These are phyloP conservation scores for Anneissia japonica DNA, from an alignment of 35 echinoderm and acorn worm species.

Conservation along the genomic window DNA sequence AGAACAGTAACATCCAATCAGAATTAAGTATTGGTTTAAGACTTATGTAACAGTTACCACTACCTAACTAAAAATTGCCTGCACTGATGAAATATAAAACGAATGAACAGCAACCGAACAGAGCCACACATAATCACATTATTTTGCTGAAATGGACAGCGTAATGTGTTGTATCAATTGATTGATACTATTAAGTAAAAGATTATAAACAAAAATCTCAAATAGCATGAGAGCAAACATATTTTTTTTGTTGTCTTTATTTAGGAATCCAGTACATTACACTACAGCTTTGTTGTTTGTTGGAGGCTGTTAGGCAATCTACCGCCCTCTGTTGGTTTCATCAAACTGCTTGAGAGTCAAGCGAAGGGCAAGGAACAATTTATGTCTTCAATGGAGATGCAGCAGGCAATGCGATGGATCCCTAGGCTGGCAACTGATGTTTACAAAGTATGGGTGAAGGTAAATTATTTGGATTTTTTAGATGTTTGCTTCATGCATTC, in stretches of 20 bases:
- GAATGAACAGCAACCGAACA: too few relatives aligned
- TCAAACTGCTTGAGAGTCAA: conserved; percentile 87
- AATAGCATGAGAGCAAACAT: not conserved
- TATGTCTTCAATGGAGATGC: conserved; percentile 56
- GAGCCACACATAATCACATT: too few relatives aligned
- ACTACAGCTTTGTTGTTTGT: conserved; percentile 60
- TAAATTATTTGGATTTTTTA: too few relatives aligned
- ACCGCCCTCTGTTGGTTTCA: conserved; percentile 87
- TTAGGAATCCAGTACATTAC: conserved; percentile 70
- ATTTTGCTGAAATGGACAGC: too few relatives aligned
- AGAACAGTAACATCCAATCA: too few relatives aligned
- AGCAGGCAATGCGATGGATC: conserved; percentile 90
- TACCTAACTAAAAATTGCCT: too few relatives aligned
- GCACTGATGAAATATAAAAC: too few relatives aligned
- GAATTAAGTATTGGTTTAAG: not conserved
- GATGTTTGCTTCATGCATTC: too few relatives aligned
- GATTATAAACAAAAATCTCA: too few relatives aligned
- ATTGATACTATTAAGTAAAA: too few relatives aligned
- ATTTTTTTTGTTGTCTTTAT: not conserved
- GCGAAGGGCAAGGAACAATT: conserved; percentile 57
- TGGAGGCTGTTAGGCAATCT: conserved; percentile 80
- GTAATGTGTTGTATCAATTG: too few relatives aligned
- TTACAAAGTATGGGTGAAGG: conserved; percentile 82
- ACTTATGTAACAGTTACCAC: not conserved
- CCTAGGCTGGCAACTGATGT: conserved; percentile 69